Evolutionary conservation across 2,888 invertebrate species (phyloP), one percentile per base, ranked within the genome.

Genomic region (Spodoptera picta): DNA sequence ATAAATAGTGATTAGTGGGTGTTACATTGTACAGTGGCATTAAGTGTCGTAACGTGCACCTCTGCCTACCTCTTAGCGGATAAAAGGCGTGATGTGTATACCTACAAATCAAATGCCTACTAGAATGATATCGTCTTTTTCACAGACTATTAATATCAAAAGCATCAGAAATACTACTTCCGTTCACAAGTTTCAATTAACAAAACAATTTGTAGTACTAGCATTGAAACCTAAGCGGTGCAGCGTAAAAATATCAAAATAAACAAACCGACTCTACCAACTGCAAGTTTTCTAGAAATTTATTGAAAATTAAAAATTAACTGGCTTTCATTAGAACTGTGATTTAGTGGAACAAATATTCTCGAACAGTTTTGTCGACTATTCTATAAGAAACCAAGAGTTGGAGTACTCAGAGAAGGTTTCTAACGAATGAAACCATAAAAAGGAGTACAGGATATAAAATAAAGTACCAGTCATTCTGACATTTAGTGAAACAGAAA

Each of bases 361-460:
- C 9, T n/a, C 19, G 19, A 46, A 52, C 12, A 9, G 65, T 41
- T 36, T 23, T 14, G 48, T 45, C 36, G 4, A 41, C 7, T 43
- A 11, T 54, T 46, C n/a, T 61, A 36, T 66, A 11, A 36, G 23
- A 11, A 45, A 64, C 45, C 52, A 59, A 64, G 55, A 24, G 45
- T 57, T 12, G 45, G 11, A n/a, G 27, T 7, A 23, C 45, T 59
- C 45, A 36, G 27, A 36, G 27, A 57, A 63, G 4, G 23, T 42
- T 62, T 55, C 45, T 46, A 36, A 19, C 14, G 48, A 68, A 49
- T 36, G 68, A 64, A 68, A 64, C 59, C 59, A 11, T 53, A 57
- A 31, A 44, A 68, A 14, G 42, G 23, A 45, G 11, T 44, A n/a
- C 9, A 36, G 0, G 3, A 23, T 48, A 54, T 41, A 46, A 46